Evolutionary conservation across 2,888 invertebrate genomes (phyloP).

Genomic region (Fabriciana adippe): DNA sequence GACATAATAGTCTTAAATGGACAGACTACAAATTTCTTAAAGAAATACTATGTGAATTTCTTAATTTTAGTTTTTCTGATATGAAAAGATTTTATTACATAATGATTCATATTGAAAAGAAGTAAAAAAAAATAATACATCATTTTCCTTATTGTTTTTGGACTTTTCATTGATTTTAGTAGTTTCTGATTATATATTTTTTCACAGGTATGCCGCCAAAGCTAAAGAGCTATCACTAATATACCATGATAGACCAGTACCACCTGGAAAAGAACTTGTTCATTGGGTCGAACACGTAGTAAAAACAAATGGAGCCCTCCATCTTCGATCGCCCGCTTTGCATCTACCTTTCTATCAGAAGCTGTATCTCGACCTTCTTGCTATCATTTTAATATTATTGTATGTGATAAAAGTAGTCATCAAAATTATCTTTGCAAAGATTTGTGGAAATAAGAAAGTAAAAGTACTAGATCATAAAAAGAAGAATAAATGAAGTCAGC

Average conservation of each 20-base stretch:
- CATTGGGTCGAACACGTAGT: conserved; percentile 48
- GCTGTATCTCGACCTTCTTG: conserved; percentile 37
- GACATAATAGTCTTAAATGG: background rate
- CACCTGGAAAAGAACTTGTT: conserved; percentile 60
- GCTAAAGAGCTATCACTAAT: conserved; percentile 42
- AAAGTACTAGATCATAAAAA: conserved; percentile 12
- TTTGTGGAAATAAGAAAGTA: conserved; percentile 1
- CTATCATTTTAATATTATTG: conserved; percentile 5
- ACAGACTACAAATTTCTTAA: too few species aligned
- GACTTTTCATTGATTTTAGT: too few species aligned
- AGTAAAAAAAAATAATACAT: background rate
- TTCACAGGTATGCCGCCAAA: conserved; percentile 43
- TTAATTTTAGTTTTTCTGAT: too few species aligned
- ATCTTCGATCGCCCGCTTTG: conserved; percentile 40
- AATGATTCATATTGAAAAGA: too few species aligned
- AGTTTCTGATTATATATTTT: too few species aligned
- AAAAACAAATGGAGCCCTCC: conserved; percentile 43
- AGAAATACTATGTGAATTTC: too few species aligned
- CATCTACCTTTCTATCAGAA: conserved; percentile 35
- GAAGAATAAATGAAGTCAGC: conserved; percentile 6
- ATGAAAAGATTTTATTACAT: too few species aligned
- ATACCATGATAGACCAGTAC: conserved; percentile 45
- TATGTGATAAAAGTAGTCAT: conserved; percentile 2
- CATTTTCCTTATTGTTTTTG: background rate
- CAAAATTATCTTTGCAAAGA: background rate